Percentiles rank a stretch among this genome's conserved stretches.
These are phyloP conservation scores for Rhyacichthys aspro DNA, from an alignment of 2,797 vertebrate genomes.

Conservation along the genomic window DNA sequence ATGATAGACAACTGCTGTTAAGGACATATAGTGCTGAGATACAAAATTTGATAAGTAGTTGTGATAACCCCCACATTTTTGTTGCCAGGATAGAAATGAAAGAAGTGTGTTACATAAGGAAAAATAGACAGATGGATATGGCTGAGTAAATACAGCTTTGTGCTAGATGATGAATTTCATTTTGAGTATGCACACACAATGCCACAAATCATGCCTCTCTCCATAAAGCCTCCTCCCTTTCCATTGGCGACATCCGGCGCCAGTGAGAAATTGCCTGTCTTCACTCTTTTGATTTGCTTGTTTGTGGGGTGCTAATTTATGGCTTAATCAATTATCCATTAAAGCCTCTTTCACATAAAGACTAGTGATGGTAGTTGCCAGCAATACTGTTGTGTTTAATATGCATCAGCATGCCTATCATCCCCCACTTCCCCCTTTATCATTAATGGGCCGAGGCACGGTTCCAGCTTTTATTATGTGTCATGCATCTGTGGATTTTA, in stretches of 20 bases:
- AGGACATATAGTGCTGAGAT: too few species aligned
- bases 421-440: conserved; percentile 57
- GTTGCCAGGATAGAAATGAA: not conserved
- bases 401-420: conserved; percentile 68
- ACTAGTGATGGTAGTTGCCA: conserved; percentile 60
- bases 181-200: conserved; percentile 21
- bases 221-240: conserved; percentile 21
- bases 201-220: conserved; percentile 46
- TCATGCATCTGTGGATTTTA: conserved; percentile 57
- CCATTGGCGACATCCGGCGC: conserved; percentile 17
- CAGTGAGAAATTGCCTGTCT: conserved; percentile 56
- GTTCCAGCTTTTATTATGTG: conserved; percentile 66
- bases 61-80: not conserved
- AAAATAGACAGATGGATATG: conserved; percentile 22
- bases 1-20: conserved; percentile 2
- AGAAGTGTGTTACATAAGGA: conserved; percentile 7
- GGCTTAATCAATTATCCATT: conserved; percentile 80
- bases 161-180: conserved; percentile 2
- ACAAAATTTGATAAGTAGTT: conserved; percentile 1
- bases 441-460: conserved; percentile 61
- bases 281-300: conserved; percentile 71
- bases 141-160: conserved; percentile 30
- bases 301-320: conserved; percentile 74
- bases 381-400: conserved; percentile 67
- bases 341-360: conserved; percentile 69